Conservation (phyloP, 2,797 vertebrate genomes). For the Syndactyla subalaris region DNA sequence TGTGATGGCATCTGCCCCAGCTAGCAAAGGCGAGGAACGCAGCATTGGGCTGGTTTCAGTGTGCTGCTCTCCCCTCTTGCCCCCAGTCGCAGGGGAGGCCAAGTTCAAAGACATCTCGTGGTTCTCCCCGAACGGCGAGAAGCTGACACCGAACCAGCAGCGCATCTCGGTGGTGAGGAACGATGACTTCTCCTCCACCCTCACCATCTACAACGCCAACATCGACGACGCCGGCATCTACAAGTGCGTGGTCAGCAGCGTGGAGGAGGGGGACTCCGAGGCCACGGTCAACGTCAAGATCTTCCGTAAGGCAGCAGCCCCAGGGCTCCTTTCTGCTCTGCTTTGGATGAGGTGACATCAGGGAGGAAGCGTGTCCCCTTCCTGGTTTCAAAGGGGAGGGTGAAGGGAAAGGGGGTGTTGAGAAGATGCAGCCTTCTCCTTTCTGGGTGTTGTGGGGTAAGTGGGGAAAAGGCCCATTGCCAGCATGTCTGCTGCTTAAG, state of each 20-base stretch:
- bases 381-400: neutral
- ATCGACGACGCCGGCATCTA: slow-evolving; percentile 93
- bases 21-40: neutral
- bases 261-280: slow-evolving; percentile 86
- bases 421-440: neutral
- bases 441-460: neutral
- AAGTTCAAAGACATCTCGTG: slow-evolving; percentile 93
- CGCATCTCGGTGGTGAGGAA: slow-evolving; percentile 90
- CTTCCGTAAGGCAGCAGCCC: slow-evolving; percentile 85
- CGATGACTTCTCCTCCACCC: slow-evolving; percentile 91
- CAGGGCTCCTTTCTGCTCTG: neutral
- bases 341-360: neutral
- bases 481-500: neutral
- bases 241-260: slow-evolving; percentile 88
- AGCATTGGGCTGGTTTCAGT: neutral
- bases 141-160: slow-evolving; percentile 88
- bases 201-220: slow-evolving; percentile 93
- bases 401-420: neutral
- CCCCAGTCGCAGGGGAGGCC: slow-evolving; percentile 87
- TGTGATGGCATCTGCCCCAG: neutral
- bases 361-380: neutral
- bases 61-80: neutral
- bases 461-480: neutral
- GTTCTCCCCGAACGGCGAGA: slow-evolving; percentile 92
- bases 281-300: slow-evolving; percentile 95